Evolutionary conservation across 2,797 vertebrate genomes (phyloP).

Genomic region (Periparus ater): DNA sequence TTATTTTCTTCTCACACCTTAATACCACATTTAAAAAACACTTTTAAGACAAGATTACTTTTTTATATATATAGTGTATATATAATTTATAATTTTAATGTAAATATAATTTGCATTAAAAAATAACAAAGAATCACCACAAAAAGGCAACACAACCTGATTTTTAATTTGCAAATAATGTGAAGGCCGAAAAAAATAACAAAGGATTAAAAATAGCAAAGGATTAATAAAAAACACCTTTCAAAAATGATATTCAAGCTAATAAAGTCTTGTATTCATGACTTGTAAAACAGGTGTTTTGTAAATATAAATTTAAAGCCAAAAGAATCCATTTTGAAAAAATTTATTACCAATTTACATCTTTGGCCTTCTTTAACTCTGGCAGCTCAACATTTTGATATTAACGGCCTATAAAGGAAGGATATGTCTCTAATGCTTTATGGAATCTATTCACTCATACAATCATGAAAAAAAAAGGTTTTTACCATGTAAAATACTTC

Average conservation of each 20-base stretch:
- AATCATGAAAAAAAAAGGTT: background rate
- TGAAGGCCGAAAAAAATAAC: background rate
- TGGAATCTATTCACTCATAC: background rate
- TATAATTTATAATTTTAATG: no score
- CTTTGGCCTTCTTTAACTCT: background rate
- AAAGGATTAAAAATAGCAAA: fast-evolving
- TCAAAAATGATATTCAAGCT: background rate
- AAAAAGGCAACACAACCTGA: background rate
- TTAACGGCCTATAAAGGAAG: background rate
- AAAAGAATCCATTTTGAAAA: background rate
- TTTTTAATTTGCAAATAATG: background rate
- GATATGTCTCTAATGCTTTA: background rate
- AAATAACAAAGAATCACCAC: background rate
- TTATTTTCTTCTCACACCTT: background rate
- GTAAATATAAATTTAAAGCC: background rate
- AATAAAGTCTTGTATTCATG: background rate
- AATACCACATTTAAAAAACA: background rate
- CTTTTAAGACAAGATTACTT: background rate
- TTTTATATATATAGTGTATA: no score
- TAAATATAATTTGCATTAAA: background rate
- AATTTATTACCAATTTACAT: background rate
- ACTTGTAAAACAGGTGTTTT: background rate
- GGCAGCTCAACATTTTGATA: background rate
- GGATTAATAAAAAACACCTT: background rate
- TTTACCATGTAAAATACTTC: background rate